Base-by-base conservation (phyloP, 2,113 vertebrate species). In the Otus sunia region DNA sequence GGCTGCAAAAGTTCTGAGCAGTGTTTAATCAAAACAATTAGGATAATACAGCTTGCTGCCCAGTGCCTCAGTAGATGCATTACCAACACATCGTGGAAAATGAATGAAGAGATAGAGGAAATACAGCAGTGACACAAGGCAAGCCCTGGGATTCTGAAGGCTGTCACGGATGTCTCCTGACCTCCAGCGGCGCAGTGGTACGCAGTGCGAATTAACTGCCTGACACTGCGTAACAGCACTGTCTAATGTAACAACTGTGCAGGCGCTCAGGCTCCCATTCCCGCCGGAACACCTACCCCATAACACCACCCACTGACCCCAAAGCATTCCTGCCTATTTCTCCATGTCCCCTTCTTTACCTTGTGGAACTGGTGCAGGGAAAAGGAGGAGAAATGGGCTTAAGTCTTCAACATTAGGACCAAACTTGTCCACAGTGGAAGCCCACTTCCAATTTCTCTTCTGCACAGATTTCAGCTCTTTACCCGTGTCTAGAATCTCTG, bases 161-260 rank as follows among this genome's bases (percentile, higher is more conserved):
- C 27, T 78, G 27, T 5, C 43, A 15, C 59, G 3, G 37, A 79
- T 45, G 32, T 39, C n/a, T 60, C 55, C 49, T 30, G n/a, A 41
- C n/a, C 55, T 74, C 30, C 63, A 12, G 20, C 2, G 0, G 19
- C 9, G 0, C 3, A 0, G 55, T 1, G 15, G 9, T 6, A 8
- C 0, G 1, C 23, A 8, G 5, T 3, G 29, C 9, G 41, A 34
- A 37, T 18, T 39, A 25, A 21, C 63, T 34, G 49, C n/a, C 5
- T 7, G 14, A 20, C 16, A 22, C 2, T 11, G 11, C 3, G 4
- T 22, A 41, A 23, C 39, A 41, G 25, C 47, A 63, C 4, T 10
- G 1, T 3, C 37, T 36, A 22, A 10, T 15, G 9, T 3, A 49
- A 20, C 8, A 14, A 11, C 8, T 0, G 0, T 5, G 26, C 11